Conservation (phyloP, 1,140 invertebrate species). For the Bombyx mori region ASM3026992v2 NC_085109.1:2884001-2884500, state of each 20-base stretch:
- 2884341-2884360: conserved; percentile 49
- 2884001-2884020: no score
- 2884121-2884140: conserved; percentile 52
- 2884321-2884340: conserved; percentile 48
- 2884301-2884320: conserved; percentile 70
- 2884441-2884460: conserved; percentile 32
- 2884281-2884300: conserved; percentile 1
- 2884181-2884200: conserved; percentile 66
- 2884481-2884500: conserved; percentile 16
- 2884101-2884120: conserved; percentile 57
- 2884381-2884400: conserved; percentile 62
- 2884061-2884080: conserved; percentile 12
- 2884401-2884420: conserved; percentile 25
- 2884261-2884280: neutral
- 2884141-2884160: conserved; percentile 37
- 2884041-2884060: no score
- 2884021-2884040: no score
- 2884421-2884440: conserved; percentile 44
- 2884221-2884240: conserved; percentile 64
- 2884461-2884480: conserved; percentile 44
- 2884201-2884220: conserved; percentile 57
- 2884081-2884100: conserved; percentile 54
- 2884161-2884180: conserved; percentile 45
- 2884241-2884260: conserved; percentile 35
- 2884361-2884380: conserved; percentile 61